phyloP scores from a whole-genome alignment of 2,797 vertebrate genomes.

The Hypotaenidia philippensis region DNA sequence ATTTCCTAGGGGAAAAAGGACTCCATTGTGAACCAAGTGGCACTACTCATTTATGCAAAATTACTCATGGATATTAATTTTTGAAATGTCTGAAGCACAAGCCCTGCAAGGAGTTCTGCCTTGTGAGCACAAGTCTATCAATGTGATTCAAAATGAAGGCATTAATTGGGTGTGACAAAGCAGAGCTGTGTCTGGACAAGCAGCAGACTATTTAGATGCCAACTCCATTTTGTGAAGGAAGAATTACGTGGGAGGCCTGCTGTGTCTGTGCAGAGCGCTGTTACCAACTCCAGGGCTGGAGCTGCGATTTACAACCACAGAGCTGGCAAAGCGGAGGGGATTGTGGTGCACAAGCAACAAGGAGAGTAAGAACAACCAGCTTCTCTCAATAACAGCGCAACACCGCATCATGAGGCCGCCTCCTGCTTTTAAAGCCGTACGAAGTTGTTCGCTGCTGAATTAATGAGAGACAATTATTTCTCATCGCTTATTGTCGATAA shows the following conservation, averaged over 20 bases:
- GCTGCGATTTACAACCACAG: background rate
- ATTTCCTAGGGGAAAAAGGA: background rate
- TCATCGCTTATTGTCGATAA: conserved; percentile 44
- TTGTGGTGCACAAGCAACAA: background rate
- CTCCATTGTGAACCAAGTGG: background rate
- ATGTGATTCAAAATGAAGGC: background rate
- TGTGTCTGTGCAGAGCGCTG: background rate
- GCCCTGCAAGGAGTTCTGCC: background rate
- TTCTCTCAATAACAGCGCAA: background rate
- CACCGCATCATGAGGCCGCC: background rate
- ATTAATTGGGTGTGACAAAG: background rate
- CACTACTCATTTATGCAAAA: background rate
- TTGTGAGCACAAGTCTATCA: conserved; percentile 29
- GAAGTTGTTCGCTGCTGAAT: conserved; percentile 39
- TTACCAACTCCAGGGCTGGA: background rate
- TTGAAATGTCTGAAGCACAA: background rate
- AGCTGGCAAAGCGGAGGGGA: background rate
- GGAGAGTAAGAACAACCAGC: background rate
- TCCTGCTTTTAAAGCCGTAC: background rate
- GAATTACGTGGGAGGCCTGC: conserved; percentile 25
- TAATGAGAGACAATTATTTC: conserved; percentile 51
- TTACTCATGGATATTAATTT: conserved; percentile 21
- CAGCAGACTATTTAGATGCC: background rate
- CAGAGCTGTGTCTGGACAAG: conserved; percentile 40
- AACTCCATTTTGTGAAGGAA: background rate